Conservation (phyloP, 2,888 invertebrate genomes). For the Thecocarcelia acutangulata region DNA sequence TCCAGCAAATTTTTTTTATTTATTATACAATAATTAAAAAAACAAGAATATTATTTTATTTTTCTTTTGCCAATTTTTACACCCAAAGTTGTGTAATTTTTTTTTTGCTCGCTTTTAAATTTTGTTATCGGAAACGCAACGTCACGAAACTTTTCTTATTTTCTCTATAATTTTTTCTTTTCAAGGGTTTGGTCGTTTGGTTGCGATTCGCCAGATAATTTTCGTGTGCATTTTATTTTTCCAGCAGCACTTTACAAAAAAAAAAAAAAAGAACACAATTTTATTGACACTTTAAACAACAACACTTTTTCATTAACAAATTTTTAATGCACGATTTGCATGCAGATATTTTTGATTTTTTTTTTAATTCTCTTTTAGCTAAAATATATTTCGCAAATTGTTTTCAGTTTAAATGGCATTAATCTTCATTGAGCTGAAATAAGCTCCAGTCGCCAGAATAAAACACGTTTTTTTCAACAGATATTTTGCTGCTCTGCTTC, state of each 20-base stretch:
- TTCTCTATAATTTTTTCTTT: slow-evolving; percentile 15
- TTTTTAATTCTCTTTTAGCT: background rate
- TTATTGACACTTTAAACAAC: slow-evolving; percentile 38
- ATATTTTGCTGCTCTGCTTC: slow-evolving; percentile 20
- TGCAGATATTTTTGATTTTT: background rate
- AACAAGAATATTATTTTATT: background rate
- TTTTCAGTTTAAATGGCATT: slow-evolving; percentile 40
- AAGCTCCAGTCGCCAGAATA: slow-evolving; percentile 39
- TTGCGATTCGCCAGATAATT: slow-evolving; percentile 31
- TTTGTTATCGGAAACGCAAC: background rate
- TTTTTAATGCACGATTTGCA: slow-evolving; percentile 32
- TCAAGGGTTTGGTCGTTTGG: slow-evolving; percentile 48
- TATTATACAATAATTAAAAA: background rate
- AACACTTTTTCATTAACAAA: slow-evolving; percentile 29
- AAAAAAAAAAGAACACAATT: background rate
- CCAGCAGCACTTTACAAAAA: background rate
- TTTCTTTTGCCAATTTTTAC: background rate
- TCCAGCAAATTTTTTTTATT: background rate
- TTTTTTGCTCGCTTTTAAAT: slow-evolving; percentile 5
- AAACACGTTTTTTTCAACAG: slow-evolving; percentile 60
- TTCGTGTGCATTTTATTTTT: slow-evolving; percentile 21
- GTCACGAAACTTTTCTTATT: slow-evolving; percentile 5
- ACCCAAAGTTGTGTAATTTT: slow-evolving; percentile 28
- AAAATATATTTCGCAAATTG: slow-evolving; percentile 34
- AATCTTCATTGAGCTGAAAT: slow-evolving; percentile 40